Conservation (phyloP, 1,140 invertebrate species). For the Charaxes varanes region DNA sequence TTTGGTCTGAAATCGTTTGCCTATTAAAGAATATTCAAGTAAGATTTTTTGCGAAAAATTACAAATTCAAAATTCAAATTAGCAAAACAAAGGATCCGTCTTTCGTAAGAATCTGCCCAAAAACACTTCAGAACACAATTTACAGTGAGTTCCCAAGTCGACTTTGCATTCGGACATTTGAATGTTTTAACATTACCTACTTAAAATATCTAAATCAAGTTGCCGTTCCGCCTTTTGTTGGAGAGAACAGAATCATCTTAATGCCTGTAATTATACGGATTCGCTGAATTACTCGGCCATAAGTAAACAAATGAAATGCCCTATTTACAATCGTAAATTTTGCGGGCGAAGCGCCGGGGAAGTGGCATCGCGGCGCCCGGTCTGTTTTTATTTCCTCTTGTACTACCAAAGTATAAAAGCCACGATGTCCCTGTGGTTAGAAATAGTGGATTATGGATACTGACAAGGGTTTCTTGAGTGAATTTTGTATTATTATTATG, state of each 20-base stretch:
- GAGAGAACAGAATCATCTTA: slow-evolving; percentile 64
- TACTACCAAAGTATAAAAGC: slow-evolving; percentile 3
- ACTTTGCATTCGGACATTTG: slow-evolving; percentile 53
- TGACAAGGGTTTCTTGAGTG: too few relatives aligned
- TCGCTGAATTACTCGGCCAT: slow-evolving; percentile 67
- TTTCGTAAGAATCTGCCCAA: slow-evolving; percentile 1
- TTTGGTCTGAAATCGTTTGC: too few relatives aligned
- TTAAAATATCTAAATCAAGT: slow-evolving; percentile 45
- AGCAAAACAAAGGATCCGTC: slow-evolving; percentile 1
- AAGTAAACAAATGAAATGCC: slow-evolving; percentile 67
- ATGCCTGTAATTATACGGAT: slow-evolving; percentile 71
- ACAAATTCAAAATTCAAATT: too few relatives aligned
- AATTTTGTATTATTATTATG: too few relatives aligned
- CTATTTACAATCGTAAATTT: slow-evolving; percentile 71
- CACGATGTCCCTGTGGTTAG: too few relatives aligned
- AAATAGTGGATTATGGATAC: too few relatives aligned
- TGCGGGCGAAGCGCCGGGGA: slow-evolving; percentile 22
- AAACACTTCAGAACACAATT: slow-evolving; percentile 33
- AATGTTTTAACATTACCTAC: slow-evolving; percentile 64
- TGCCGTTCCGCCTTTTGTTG: slow-evolving; percentile 40
- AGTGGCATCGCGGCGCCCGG: slow-evolving; percentile 10
- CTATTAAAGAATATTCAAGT: too few relatives aligned
- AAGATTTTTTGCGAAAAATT: too few relatives aligned
- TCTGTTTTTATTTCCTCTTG: slow-evolving; percentile 26
- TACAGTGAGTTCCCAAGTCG: slow-evolving; percentile 51